phyloP scores from a whole-genome alignment of 2,113 vertebrate species.

The Zootoca vivipara region DNA sequence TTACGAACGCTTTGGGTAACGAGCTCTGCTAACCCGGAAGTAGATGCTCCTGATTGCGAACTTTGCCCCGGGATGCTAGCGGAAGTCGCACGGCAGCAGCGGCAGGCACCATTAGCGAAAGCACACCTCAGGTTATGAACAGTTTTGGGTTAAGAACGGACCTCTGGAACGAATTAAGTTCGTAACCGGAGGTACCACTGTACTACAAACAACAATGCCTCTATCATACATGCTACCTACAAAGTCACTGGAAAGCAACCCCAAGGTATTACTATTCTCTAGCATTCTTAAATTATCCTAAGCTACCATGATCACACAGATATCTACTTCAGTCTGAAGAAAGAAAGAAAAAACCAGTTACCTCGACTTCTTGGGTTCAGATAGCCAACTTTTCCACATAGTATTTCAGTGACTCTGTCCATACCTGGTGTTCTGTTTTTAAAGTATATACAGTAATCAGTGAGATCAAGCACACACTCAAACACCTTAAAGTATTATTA shows the following conservation, averaged over 20 bases:
- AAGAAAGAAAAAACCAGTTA: conserved; percentile 28
- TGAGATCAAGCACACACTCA: conserved; percentile 8
- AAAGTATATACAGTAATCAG: conserved; percentile 64
- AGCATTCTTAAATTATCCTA: background rate
- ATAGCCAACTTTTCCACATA: conserved; percentile 79
- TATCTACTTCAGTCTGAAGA: background rate
- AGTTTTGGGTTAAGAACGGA: no score
- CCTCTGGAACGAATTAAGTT: no score
- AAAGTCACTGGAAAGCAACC: background rate
- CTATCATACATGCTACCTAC: background rate
- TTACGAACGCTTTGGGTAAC: no score
- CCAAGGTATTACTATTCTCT: no score
- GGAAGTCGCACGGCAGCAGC: rapidly evolving
- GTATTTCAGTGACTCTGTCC: conserved; percentile 71
- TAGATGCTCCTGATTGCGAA: no score
- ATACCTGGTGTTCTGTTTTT: conserved; percentile 57
- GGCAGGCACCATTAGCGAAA: no score
- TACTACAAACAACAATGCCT: background rate
- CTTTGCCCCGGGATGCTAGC: no score
- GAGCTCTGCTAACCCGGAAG: no score
- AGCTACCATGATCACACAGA: background rate
- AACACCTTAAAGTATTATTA: background rate
- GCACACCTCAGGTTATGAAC: no score
- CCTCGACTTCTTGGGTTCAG: conserved; percentile 76
- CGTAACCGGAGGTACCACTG: no score